A percentile compares a stretch with the other conserved stretches of the same genome.
Conservation (phyloP, 2,113 vertebrate species). For the Sturnira hondurensis region DNA sequence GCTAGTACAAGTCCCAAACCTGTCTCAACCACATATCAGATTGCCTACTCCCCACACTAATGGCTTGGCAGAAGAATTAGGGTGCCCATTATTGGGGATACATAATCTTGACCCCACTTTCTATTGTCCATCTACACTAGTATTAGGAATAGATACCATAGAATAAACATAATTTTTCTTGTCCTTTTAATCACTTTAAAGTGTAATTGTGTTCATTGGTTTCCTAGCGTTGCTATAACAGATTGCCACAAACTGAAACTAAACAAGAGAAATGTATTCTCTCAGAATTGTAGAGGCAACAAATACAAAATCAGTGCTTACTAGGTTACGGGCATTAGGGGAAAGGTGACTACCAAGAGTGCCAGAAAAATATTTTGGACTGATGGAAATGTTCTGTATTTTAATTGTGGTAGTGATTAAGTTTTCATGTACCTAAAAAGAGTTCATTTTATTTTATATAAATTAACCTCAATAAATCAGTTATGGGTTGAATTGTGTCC, state of each 20-base stretch:
- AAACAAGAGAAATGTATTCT: background rate
- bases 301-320: background rate
- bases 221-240: background rate
- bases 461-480: background rate
- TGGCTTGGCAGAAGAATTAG: background rate
- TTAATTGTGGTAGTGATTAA: background rate
- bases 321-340: background rate
- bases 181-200: background rate
- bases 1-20: background rate
- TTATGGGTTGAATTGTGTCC: background rate
- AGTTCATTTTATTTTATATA: background rate
- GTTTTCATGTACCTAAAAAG: background rate
- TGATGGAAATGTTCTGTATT: background rate
- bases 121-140: background rate
- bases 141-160: background rate
- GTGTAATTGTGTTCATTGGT: background rate
- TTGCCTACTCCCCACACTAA: background rate
- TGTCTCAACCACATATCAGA: background rate
- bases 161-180: background rate
- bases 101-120: background rate
- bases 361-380: background rate
- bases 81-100: background rate
- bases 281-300: background rate
- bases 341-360: background rate
- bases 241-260: background rate